A percentile compares a stretch with the other conserved stretches of the same genome.
These are phyloP conservation scores for Leontocebus nigricollis DNA, from an alignment of 2,797 vertebrate genomes.

Conservation along the genomic window DNA sequence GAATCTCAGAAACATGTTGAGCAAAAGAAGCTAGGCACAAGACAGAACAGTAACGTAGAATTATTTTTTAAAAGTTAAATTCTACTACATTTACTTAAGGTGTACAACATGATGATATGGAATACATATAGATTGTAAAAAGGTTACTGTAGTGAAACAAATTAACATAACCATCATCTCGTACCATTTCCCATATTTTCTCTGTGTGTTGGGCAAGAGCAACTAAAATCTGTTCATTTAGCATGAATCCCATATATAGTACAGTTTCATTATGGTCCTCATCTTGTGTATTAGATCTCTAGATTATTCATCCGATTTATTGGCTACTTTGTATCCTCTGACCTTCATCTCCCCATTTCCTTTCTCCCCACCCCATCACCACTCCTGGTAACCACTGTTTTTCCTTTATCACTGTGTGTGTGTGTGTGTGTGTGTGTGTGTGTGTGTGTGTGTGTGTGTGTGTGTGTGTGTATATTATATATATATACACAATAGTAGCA, in stretches of 20 bases:
- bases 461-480: no score
- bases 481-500: neutral
- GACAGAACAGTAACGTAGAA: neutral
- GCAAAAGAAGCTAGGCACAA: neutral
- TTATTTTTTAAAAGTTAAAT: neutral
- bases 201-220: neutral
- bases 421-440: fast-evolving
- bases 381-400: neutral
- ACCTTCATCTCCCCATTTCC: neutral
- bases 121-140: neutral
- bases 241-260: neutral
- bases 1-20: neutral
- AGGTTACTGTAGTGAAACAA: neutral
- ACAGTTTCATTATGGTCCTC: neutral
- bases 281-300: neutral
- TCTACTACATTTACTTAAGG: neutral
- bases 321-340: neutral
- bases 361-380: neutral
- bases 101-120: neutral
- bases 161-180: neutral
- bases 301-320: neutral
- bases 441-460: fast-evolving
- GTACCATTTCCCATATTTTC: neutral
- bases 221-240: neutral
- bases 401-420: neutral